Base-by-base conservation (phyloP, 2,888 invertebrate genomes). In the Tipula vernalis region DNA sequence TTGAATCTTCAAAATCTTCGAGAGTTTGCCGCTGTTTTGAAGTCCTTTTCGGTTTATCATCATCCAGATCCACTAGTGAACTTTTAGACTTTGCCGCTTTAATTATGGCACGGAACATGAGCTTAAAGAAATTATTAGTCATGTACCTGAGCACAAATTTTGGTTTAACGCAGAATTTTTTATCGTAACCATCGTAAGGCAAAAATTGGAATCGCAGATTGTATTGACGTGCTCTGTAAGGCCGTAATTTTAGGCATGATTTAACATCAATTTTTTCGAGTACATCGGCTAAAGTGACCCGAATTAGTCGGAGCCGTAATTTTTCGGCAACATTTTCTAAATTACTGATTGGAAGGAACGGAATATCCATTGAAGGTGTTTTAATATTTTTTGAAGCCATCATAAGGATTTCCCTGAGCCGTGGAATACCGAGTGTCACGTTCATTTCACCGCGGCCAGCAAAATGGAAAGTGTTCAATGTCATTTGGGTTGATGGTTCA, bases 401-500 rank as follows among this genome's bases (percentile, higher is more conserved):
- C 99, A 99, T 99, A 0, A 99, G 93, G 89, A 99, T 98, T 94
- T 99, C 99, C 89, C 98, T 93, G 5, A 99, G 93, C 89, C 99
- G 95, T 0, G 99, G 99, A 89, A 99, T 99, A 93, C 99, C 99
- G n/a, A 99, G 93, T 0, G 99, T 99, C 0, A 99, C 99, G 93
- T 99, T 99, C 99, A 99, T 99, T 92, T 99, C 99, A 93, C 99
- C 99, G 92, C 99, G 95, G 90, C 99, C 99, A 89, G 99, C 99
- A 91, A 99, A 99, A 91, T 99, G 99, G 92, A 99, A 99, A 71
- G 99, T 99, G 91, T 99, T 99, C 90, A 99, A 92, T 89, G 99
- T 99, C 99, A 99, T 99, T 93, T 99, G 99, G 87, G 99, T 99
- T 1, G 99, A 99, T 0, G 99, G 99, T 92, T 99, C 99, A 87